A percentile compares a stretch with the other conserved stretches of the same genome.
phyloP scores from a whole-genome alignment of 2,888 invertebrate genomes.

The Chorisops tibialis region DNA sequence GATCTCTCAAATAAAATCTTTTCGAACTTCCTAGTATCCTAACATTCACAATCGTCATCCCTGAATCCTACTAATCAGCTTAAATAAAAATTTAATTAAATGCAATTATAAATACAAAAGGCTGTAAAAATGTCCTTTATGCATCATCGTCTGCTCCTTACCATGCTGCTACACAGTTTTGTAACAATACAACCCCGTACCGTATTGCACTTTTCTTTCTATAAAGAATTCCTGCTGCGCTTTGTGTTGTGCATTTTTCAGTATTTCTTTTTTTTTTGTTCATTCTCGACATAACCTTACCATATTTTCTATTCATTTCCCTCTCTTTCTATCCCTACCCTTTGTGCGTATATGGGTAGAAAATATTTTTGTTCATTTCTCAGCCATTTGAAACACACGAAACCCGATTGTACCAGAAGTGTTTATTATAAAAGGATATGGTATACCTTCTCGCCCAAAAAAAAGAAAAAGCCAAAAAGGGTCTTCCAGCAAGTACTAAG shows the following conservation, averaged over 20 bases:
- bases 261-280: not conserved
- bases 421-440: slow-evolving; percentile 12
- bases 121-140: not conserved
- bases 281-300: not conserved
- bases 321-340: not conserved
- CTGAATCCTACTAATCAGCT: not conserved
- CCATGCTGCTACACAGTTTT: too few species aligned
- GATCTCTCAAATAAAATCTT: too few species aligned
- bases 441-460: too few species aligned
- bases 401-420: slow-evolving; percentile 16
- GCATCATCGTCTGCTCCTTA: not conserved
- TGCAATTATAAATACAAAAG: slow-evolving; percentile 4
- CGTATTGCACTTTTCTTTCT: not conserved
- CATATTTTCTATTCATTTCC: not conserved
- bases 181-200: too few species aligned
- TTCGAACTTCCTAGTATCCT: too few species aligned
- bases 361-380: slow-evolving; percentile 15
- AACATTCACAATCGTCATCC: too few species aligned
- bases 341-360: not conserved
- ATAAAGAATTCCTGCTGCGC: slow-evolving; percentile 8
- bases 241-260: slow-evolving; percentile 20
- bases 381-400: not conserved
- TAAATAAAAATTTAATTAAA: slow-evolving; percentile 3
- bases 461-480: too few species aligned
- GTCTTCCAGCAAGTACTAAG: not conserved